These are phyloP conservation scores for Heliconius sara DNA, from an alignment of 2,888 invertebrate species.

Conservation along the genomic window DNA sequence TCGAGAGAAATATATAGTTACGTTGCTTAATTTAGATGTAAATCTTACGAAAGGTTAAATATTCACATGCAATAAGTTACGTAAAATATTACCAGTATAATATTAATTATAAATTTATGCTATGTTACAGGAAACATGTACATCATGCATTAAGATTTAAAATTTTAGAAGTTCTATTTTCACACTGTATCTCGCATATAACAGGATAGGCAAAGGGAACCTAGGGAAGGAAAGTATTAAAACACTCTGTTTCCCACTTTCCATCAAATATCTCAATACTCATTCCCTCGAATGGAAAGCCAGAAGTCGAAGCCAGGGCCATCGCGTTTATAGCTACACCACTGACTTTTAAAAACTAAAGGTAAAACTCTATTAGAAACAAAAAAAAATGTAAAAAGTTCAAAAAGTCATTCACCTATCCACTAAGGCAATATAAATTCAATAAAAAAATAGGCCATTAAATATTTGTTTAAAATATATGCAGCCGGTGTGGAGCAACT, in stretches of 20 bases:
- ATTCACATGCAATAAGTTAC: background rate
- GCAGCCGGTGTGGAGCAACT: conserved; percentile 1
- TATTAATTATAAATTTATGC: background rate
- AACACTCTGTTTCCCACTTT: too few species aligned
- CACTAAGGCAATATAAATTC: background rate
- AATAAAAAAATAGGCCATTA: background rate
- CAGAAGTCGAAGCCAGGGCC: too few species aligned
- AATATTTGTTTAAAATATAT: conserved; percentile 7
- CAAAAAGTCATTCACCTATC: background rate
- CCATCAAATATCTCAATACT: too few species aligned
- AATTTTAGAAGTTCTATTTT: too few species aligned
- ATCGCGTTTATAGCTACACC: too few species aligned
- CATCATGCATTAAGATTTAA: background rate
- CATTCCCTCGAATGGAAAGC: too few species aligned
- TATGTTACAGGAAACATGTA: background rate
- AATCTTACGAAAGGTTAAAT: background rate
- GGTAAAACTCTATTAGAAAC: background rate
- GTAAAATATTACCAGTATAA: background rate
- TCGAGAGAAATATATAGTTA: conserved; percentile 3
- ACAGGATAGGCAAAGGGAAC: too few species aligned
- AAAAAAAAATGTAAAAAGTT: background rate
- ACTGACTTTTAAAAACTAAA: too few species aligned
- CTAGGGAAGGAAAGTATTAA: too few species aligned
- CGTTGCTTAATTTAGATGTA: conserved; percentile 21
- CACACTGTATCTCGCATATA: too few species aligned